A percentile compares a stretch with the other conserved stretches of the same genome.
Evolutionary conservation across 1,140 invertebrate species (phyloP).

Genomic region (Cyclina sinensis): DNA sequence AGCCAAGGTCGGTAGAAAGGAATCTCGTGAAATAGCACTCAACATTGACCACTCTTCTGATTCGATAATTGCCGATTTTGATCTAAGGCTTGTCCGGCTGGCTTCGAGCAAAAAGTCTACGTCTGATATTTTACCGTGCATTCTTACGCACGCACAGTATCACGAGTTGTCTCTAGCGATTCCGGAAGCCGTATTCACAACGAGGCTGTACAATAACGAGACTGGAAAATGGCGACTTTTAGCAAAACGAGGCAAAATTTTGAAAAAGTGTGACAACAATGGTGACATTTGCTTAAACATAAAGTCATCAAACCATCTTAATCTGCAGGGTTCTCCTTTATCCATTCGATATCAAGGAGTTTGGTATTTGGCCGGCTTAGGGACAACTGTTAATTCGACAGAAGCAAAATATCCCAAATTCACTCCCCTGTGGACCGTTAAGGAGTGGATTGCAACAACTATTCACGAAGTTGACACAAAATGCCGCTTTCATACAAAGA

Average conservation of each 20-base stretch:
- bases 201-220: conserved; percentile 12
- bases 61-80: conserved; percentile 30
- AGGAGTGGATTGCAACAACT: conserved; percentile 49
- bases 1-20: conserved; percentile 57
- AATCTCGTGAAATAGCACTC: conserved; percentile 27
- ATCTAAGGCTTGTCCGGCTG: conserved; percentile 45
- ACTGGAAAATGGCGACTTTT: conserved; percentile 17
- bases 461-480: conserved; percentile 62
- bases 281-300: conserved; percentile 50
- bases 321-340: conserved; percentile 52
- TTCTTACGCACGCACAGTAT: conserved; percentile 55
- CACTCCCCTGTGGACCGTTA: conserved; percentile 55
- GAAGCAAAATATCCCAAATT: not conserved
- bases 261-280: conserved; percentile 22
- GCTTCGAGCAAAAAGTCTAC: not conserved
- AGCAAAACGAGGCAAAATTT: conserved; percentile 35
- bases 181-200: conserved; percentile 43
- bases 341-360: conserved; percentile 61
- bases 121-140: conserved; percentile 23
- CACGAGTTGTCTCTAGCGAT: conserved; percentile 33
- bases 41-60: conserved; percentile 18
- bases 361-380: conserved; percentile 65
- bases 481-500: conserved; percentile 39
- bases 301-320: not conserved
- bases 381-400: not conserved